Evolutionary conservation across 2,888 invertebrate genomes (phyloP).

Genomic region (Pseudococcus jackbeardsleyi): DNA sequence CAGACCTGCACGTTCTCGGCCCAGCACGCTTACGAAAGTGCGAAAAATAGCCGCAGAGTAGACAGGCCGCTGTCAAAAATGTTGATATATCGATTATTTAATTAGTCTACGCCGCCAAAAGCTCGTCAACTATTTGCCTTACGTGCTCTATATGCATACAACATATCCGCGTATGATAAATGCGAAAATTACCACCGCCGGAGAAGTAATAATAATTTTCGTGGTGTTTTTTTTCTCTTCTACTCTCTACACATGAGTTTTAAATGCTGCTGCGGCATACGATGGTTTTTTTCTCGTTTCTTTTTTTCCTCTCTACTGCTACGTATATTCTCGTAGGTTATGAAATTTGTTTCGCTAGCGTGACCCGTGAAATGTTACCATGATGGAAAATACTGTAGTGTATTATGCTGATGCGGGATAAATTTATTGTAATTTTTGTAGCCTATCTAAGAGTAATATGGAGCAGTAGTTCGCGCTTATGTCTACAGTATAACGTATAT

Average conservation of each 20-base stretch:
- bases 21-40: too few relatives aligned
- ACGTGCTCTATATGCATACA: background rate
- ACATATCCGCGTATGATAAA: background rate
- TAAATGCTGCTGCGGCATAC: background rate
- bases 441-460: background rate
- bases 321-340: too few relatives aligned
- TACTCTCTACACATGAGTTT: background rate
- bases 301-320: background rate
- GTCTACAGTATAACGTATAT: background rate
- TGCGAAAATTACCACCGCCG: background rate
- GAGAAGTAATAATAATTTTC: too few relatives aligned
- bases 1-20: background rate
- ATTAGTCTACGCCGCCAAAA: conserved; percentile 5
- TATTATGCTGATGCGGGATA: background rate
- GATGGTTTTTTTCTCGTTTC: too few relatives aligned
- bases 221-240: too few relatives aligned
- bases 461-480: background rate
- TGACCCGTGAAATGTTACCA: background rate
- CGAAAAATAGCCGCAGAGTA: background rate
- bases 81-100: conserved; percentile 5
- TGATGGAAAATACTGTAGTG: background rate
- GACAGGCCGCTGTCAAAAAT: conserved; percentile 21
- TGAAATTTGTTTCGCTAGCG: background rate
- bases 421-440: background rate
- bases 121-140: background rate